These are phyloP conservation scores for Eilema sororculum DNA, from an alignment of 2,888 invertebrate species.

Conservation along the genomic window DNA sequence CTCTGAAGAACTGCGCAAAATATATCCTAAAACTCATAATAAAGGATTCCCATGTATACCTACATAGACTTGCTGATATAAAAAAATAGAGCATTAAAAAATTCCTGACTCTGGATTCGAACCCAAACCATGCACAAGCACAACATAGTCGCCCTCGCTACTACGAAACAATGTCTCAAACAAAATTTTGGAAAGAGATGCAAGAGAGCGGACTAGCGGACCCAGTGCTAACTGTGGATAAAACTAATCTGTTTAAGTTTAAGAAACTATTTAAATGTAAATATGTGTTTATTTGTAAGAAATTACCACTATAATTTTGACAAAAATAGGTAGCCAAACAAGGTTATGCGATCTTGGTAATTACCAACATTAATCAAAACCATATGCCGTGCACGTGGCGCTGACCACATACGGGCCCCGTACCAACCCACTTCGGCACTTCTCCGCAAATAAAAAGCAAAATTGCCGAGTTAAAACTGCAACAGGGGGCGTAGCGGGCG, in stretches of 20 bases:
- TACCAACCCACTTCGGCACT: constrained; percentile 50
- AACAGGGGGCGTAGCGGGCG: constrained; percentile 75
- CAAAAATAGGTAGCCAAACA: not conserved
- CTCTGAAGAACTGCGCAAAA: too few species aligned
- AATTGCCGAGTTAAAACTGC: constrained; percentile 67
- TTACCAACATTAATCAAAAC: constrained; percentile 40
- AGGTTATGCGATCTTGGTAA: constrained; percentile 9
- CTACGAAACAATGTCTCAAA: too few species aligned
- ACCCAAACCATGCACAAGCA: too few species aligned
- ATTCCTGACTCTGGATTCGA: too few species aligned
- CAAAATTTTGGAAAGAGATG: too few species aligned
- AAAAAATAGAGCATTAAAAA: too few species aligned
- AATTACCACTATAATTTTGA: not conserved
- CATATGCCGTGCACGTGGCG: constrained; percentile 57
- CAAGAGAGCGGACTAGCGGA: too few species aligned
- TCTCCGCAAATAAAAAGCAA: constrained; percentile 67
- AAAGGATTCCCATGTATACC: too few species aligned
- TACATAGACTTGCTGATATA: too few species aligned
- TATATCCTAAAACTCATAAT: too few species aligned
- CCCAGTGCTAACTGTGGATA: too few species aligned
- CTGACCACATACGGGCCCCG: constrained; percentile 60
- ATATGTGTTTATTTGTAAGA: not conserved
- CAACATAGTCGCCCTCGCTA: too few species aligned
- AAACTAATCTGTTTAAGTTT: not conserved
- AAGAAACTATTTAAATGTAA: not conserved